Percentiles rank a stretch among this genome's conserved stretches.
Conservation (phyloP, 2,888 invertebrate genomes). For the Pogonocherus hispidulus region DNA sequence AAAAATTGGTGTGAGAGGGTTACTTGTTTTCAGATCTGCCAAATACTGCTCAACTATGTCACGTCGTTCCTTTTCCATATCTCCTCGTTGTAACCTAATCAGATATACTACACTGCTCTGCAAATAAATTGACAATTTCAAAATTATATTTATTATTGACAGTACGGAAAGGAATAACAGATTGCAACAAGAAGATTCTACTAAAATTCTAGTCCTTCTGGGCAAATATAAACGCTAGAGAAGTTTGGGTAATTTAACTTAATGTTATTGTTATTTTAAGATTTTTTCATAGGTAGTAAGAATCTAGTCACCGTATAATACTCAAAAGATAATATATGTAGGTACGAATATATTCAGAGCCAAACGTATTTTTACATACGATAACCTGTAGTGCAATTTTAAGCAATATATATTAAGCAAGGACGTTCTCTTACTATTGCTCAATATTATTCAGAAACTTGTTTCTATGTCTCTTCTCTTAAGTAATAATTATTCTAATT, state of each 20-base stretch:
- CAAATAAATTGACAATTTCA: neutral
- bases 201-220: neutral
- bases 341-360: neutral
- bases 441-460: constrained; percentile 18
- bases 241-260: neutral
- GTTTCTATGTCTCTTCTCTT: neutral
- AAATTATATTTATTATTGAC: constrained; percentile 14
- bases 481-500: constrained; percentile 12
- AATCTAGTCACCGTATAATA: constrained; percentile 25
- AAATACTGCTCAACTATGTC: neutral
- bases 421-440: constrained; percentile 3
- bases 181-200: constrained; percentile 6
- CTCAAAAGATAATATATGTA: constrained; percentile 14
- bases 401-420: neutral
- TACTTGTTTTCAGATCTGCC: neutral
- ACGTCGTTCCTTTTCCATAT: neutral
- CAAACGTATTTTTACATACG: neutral
- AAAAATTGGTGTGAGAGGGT: neutral
- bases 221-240: neutral
- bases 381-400: neutral
- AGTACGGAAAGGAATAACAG: neutral
- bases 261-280: neutral
- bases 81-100: neutral
- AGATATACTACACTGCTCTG: constrained; percentile 14
- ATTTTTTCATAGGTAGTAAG: constrained; percentile 9